Evolutionary conservation across 2,888 invertebrate species (phyloP), one percentile per base, ranked within the genome.

Genomic region (Peribatodes rhomboidaria): DNA sequence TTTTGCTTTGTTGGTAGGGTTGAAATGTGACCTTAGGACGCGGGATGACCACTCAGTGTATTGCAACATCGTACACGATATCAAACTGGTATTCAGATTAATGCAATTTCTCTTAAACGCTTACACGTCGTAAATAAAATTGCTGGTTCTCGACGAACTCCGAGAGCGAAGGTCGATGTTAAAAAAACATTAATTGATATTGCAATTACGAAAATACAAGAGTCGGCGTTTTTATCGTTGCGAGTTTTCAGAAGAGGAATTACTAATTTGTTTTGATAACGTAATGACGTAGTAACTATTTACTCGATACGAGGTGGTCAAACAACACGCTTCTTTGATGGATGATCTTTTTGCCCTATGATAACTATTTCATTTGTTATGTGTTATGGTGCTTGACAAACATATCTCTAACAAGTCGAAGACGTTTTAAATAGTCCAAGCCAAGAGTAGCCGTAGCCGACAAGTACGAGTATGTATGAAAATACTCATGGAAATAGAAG

Each of bases 71-170:
- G 88, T 88, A 89, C 90, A 89, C 86, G 92, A 87, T 91, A 93
- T 93, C 90, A 90, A 90, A 90, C 90, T 86, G 87, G 90, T 91
- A 92, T 92, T 92, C 91, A 91, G 89, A 93, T 93, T 92, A 92
- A 92, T 93, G 92, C 91, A 92, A 92, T 93, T 92, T 92, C 90
- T 92, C 90, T 93, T 93, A 93, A 93, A 91, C 88, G 92, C 90
- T 92, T 92, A 88, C 92, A 92, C 91, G 90, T 92, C 92, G 88
- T 92, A 93, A 92, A 93, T 93, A 91, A 93, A 92, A 93, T 92
- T 90, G 88, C 87, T 84, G 87, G 87, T 88, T 86, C 82, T 82
- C 82, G 85, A 84, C 82, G 85, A 84, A 80, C 83, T 81, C 79
- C 79, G 77, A 73, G 77, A 82, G 80, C 76, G 83, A 87, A 86